Base-by-base conservation (phyloP, 2,797 vertebrate species). In the Semaprochilodus insignis region DNA sequence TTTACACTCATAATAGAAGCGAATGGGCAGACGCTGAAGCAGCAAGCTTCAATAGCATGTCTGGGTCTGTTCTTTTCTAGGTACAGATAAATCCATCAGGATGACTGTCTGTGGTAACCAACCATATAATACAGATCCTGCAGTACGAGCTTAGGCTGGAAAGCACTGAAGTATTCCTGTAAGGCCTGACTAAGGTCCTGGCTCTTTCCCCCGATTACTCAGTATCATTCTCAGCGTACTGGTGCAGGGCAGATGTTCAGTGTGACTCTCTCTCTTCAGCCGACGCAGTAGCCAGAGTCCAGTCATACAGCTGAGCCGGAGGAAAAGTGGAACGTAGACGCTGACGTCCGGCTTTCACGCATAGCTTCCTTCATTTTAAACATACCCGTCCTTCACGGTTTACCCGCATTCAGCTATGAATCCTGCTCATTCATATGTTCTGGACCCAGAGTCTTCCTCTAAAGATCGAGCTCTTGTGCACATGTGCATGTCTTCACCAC, bases 401-500 rank as follows among this genome's bases (percentile, higher is more conserved):
- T 27, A 25, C 44, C 40, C 40, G 44, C 31, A 25, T 71, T 51
- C 67, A 51, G 70, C 40, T 23, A 44, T 69, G 66, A 69, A 23
- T 44, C 40, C 67, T 13, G 40, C 27, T 77, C 27, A 23, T 70
- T 76, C 57, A 36, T 66, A 23, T 23, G 31, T 62, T 60, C 54
- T 59, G 36, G 52, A 34, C 55, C 65, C 40, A 67, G 36, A 52
- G 15, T 75, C 59, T 27, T 77, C 23, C 54, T 74, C 59, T 19
- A 17, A 75, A 19, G 19, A 66, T 23, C 69, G 23, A 27, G 71
- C n/a, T n/a, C 70, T 52, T 23, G 14, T 67, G 23, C 54, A 48
- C 82, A 55, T 66, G 70, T 70, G 59, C 65, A 54, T 67, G 66
- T 91, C 90, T 92, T 90, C 91, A 94, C 93, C 93, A 94, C 94